Percentiles rank a stretch among this genome's conserved stretches.
Conservation (phyloP, 2,888 invertebrate genomes). For the Enchytraeus crypticus region DNA sequence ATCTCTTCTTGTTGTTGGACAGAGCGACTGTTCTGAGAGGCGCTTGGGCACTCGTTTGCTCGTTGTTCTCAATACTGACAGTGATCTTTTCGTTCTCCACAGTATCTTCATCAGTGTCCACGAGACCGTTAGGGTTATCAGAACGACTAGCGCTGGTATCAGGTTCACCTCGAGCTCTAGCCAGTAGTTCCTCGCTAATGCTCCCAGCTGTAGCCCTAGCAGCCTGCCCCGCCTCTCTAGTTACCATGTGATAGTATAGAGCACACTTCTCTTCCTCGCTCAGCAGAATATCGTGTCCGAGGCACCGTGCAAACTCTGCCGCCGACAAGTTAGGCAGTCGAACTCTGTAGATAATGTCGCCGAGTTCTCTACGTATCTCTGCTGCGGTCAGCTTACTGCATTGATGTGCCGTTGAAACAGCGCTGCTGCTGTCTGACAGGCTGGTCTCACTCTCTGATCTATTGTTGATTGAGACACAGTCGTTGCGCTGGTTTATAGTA, state of each 20-base stretch:
- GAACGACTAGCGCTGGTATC: no score
- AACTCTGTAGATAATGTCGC: conserved; percentile 31
- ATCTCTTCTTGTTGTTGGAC: neutral
- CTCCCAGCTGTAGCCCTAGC: no score
- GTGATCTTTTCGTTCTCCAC: no score
- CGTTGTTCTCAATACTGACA: no score
- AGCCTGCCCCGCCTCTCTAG: neutral
- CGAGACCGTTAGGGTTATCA: no score
- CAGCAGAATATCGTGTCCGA: conserved; percentile 11
- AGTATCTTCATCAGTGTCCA: no score
- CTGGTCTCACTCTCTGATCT: neutral
- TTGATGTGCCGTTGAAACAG: no score
- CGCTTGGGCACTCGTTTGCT: no score
- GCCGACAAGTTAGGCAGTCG: conserved; percentile 32
- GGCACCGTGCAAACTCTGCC: conserved; percentile 16
- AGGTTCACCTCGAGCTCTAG: no score
- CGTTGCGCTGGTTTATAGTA: no score
- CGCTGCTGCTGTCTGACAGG: conserved; percentile 24
- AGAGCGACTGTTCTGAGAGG: no score
- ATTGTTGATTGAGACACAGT: neutral
- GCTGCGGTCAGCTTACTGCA: conserved; percentile 27
- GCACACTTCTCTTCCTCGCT: conserved; percentile 14
- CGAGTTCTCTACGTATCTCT: conserved; percentile 32
- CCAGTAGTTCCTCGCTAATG: no score
- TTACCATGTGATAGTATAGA: conserved; percentile 13